Percentiles rank a stretch among this genome's conserved stretches.
Evolutionary conservation across 2,888 invertebrate genomes (phyloP).

Genomic region (Phaedon cochleariae): DNA sequence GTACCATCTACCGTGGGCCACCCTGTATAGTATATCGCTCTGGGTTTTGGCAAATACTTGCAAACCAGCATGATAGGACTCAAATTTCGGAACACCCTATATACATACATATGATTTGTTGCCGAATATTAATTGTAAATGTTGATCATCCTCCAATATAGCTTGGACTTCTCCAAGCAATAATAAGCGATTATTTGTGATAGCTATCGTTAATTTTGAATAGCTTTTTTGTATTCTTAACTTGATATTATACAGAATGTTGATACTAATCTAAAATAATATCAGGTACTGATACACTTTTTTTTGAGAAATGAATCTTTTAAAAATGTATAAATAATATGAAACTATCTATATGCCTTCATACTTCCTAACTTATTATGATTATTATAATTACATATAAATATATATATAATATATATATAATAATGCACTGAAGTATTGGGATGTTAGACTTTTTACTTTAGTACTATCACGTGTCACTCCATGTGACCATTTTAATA

Average conservation of each 20-base stretch:
- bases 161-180: slow-evolving; percentile 50
- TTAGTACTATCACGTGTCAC: slow-evolving; percentile 63
- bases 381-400: slow-evolving; percentile 51
- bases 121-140: slow-evolving; percentile 52
- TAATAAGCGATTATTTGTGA: slow-evolving; percentile 58
- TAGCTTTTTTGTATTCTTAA: slow-evolving; percentile 54
- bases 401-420: slow-evolving; percentile 47
- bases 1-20: too few species aligned
- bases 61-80: slow-evolving; percentile 44
- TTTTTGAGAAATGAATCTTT: slow-evolving; percentile 54
- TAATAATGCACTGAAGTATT: slow-evolving; percentile 64
- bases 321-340: slow-evolving; percentile 58
- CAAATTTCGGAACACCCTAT: slow-evolving; percentile 40
- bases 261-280: slow-evolving; percentile 36
- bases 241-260: slow-evolving; percentile 49
- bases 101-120: slow-evolving; percentile 7
- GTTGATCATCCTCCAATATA: slow-evolving; percentile 56
- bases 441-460: slow-evolving; percentile 64
- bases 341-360: slow-evolving; percentile 64
- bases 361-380: slow-evolving; percentile 63
- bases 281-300: slow-evolving; percentile 49
- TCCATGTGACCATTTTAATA: slow-evolving; percentile 60
- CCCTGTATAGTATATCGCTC: too few species aligned
- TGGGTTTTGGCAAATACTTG: too few species aligned
- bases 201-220: slow-evolving; percentile 58